phyloP scores from a whole-genome alignment of 2,888 invertebrate genomes.

The Dione vanillae region DNA sequence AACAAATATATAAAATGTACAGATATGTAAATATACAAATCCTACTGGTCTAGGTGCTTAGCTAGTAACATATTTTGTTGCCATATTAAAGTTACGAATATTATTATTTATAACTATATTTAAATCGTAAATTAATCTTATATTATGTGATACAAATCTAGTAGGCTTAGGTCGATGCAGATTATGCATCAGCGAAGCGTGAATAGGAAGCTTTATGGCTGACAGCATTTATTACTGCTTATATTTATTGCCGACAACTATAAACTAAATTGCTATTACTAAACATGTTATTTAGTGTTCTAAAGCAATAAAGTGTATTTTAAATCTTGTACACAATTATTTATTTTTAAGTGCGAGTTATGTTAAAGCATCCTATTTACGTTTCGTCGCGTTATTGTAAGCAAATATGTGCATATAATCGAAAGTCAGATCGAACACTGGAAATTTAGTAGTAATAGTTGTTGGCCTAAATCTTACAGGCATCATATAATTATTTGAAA shows the following conservation, averaged over 20 bases:
- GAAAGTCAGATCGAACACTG: slow-evolving; percentile 31
- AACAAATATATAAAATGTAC: slow-evolving; percentile 61
- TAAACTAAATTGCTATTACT: slow-evolving; percentile 24
- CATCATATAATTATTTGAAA: slow-evolving; percentile 23
- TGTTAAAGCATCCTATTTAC: slow-evolving; percentile 1
- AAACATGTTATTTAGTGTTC: slow-evolving; percentile 12
- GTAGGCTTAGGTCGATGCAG: slow-evolving; percentile 57
- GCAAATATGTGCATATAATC: slow-evolving; percentile 25
- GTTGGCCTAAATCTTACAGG: slow-evolving; percentile 31
- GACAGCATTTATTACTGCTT: slow-evolving; percentile 16
- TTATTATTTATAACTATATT: slow-evolving; percentile 79
- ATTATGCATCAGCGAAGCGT: slow-evolving; percentile 37
- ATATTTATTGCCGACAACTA: slow-evolving; percentile 14
- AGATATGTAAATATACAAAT: slow-evolving; percentile 77
- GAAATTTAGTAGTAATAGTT: slow-evolving; percentile 31
- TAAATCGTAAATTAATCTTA: slow-evolving; percentile 79
- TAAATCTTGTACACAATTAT: slow-evolving; percentile 4
- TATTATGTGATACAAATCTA: slow-evolving; percentile 79
- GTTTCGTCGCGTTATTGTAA: slow-evolving; percentile 4
- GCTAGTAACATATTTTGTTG: slow-evolving; percentile 82
- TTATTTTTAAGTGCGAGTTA: neutral
- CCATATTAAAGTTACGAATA: slow-evolving; percentile 83
- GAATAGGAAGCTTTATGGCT: slow-evolving; percentile 20
- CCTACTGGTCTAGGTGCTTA: slow-evolving; percentile 80
- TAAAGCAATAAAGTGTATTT: slow-evolving; percentile 7